Evolutionary conservation across 1,140 invertebrate species (phyloP).

Genomic region (Stegodyphus dumicola): DNA sequence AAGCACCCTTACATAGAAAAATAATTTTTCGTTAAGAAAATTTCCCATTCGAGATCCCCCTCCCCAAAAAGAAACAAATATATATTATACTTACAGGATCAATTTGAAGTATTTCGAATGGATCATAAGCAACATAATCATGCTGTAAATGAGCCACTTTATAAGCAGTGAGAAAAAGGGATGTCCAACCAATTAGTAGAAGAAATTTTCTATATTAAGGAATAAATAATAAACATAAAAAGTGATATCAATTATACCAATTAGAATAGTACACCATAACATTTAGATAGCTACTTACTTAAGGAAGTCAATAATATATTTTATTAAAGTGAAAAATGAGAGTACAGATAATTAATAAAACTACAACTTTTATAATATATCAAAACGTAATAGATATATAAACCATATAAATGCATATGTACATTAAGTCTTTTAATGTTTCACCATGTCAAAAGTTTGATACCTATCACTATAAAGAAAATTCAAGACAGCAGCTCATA

Average conservation of each 20-base stretch:
- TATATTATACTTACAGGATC: slow-evolving; percentile 75
- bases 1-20: slow-evolving; percentile 77
- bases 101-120: slow-evolving; percentile 94
- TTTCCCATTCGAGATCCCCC: too few relatives aligned
- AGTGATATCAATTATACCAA: background rate
- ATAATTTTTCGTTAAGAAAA: slow-evolving; percentile 12
- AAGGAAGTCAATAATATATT: too few relatives aligned
- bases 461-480: too few relatives aligned
- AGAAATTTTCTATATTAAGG: slow-evolving; percentile 73
- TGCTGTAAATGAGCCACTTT: slow-evolving; percentile 98
- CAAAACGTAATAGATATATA: too few relatives aligned
- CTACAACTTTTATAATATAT: too few relatives aligned
- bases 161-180: slow-evolving; percentile 88
- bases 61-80: background rate
- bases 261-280: background rate
- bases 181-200: slow-evolving; percentile 87
- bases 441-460: too few relatives aligned
- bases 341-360: too few relatives aligned
- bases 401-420: too few relatives aligned
- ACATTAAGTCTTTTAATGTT: too few relatives aligned
- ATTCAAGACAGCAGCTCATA: too few relatives aligned
- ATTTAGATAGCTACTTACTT: too few relatives aligned
- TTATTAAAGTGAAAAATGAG: too few relatives aligned
- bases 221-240: background rate
- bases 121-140: slow-evolving; percentile 98